A percentile compares a stretch with the other conserved stretches of the same genome.
These are phyloP conservation scores for Drosophila nebulosa DNA, from an alignment of 1,140 invertebrate genomes.

Conservation along the genomic window DNA sequence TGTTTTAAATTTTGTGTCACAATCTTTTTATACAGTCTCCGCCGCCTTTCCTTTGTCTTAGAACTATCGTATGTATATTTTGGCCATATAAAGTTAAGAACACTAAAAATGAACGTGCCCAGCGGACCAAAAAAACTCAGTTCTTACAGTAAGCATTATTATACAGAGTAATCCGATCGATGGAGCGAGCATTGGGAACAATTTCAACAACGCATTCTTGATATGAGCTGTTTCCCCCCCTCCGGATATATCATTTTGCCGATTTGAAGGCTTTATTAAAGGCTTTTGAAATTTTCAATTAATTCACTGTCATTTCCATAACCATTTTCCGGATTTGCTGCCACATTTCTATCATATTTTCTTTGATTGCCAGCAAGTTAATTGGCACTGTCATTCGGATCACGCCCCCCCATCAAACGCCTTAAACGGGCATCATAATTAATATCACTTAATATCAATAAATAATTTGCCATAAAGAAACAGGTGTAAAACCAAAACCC, in stretches of 20 bases:
- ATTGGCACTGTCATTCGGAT: not conserved
- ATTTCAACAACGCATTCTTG: too few relatives aligned
- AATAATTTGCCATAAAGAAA: conserved; percentile 48
- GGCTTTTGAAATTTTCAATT: not conserved
- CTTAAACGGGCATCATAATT: conserved; percentile 62
- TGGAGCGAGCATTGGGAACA: too few relatives aligned
- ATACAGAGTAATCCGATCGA: too few relatives aligned
- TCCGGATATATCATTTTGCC: too few relatives aligned
- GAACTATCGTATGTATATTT: conserved; percentile 33
- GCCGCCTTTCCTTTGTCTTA: conserved; percentile 2
- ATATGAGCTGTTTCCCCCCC: too few relatives aligned
- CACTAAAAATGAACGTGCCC: conserved; percentile 64
- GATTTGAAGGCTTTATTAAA: too few relatives aligned
- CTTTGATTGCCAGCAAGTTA: not conserved
- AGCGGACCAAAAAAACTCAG: not conserved
- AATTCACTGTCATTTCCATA: not conserved
- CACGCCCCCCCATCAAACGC: conserved; percentile 7
- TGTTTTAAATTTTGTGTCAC: conserved; percentile 58
- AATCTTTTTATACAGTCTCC: not conserved
- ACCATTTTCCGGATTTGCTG: not conserved
- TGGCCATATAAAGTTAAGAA: conserved; percentile 49
- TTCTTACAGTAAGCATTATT: too few relatives aligned
- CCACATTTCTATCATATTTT: not conserved
- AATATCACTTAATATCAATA: conserved; percentile 74
- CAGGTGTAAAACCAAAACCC: conserved; percentile 6